Percentiles rank a stretch among this genome's conserved stretches.
These are phyloP conservation scores for Chondrilla cf. caribensis DNA, from an alignment of 37 sponge, comb jelly and placozoan genomes.

Conservation along the genomic window DNA sequence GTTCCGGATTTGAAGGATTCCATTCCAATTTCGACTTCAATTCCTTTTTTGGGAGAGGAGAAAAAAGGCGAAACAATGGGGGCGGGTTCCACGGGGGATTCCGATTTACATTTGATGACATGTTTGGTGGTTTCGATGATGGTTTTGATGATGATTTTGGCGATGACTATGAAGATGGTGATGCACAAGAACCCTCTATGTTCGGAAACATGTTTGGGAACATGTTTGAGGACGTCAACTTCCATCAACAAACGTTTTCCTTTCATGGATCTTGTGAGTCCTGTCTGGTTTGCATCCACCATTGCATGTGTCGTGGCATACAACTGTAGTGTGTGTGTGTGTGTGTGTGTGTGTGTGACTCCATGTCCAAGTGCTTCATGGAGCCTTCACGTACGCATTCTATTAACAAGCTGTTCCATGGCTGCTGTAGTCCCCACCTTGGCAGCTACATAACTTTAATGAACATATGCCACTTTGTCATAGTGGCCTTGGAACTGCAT, in stretches of 20 bases:
- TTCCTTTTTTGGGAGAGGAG: slow-evolving; percentile 18
- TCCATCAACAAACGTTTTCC: background rate
- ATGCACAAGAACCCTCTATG: background rate
- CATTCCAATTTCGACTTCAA: slow-evolving; percentile 31
- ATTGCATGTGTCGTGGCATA: slow-evolving; percentile 9
- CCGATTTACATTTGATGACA: slow-evolving; percentile 57
- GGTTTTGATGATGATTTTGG: slow-evolving; percentile 19
- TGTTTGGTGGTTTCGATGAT: slow-evolving; percentile 37
- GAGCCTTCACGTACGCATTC: background rate
- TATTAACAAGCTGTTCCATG: too few relatives aligned
- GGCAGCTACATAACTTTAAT: too few relatives aligned
- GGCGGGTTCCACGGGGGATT: background rate
- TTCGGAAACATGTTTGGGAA: background rate
- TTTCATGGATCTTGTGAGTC: slow-evolving; percentile 12
- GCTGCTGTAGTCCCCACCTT: too few relatives aligned
- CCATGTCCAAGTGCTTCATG: slow-evolving; percentile 18
- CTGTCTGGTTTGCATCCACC: background rate
- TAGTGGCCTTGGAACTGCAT: too few relatives aligned
- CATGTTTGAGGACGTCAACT: slow-evolving; percentile 3
- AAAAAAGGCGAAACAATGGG: background rate
- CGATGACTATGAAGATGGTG: background rate
- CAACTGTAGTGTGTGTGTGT: slow-evolving; percentile 39
- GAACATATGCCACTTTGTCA: too few relatives aligned
- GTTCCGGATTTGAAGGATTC: background rate
- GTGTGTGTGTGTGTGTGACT: slow-evolving; percentile 43